Conservation (phyloP, 2,888 invertebrate species). For the Trilocha varians region DNA sequence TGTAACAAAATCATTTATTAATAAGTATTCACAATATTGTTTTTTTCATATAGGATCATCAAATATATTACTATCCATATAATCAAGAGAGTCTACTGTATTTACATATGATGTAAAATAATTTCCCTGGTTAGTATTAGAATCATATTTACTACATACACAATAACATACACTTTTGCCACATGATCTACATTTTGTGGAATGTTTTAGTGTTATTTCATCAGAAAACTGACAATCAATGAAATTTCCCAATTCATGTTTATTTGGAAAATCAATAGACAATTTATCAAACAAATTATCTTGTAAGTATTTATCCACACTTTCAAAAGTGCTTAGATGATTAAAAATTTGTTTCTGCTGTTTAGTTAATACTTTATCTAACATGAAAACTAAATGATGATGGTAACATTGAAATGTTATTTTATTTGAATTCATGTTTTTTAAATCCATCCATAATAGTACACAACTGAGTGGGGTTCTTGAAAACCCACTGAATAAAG, state of each 20-base stretch:
- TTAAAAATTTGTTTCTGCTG: conserved; percentile 85
- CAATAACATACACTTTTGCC: conserved; percentile 52
- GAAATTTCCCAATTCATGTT: conserved; percentile 37
- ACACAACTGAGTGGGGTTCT: conserved; percentile 84
- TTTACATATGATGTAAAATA: conserved; percentile 49
- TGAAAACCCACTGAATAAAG: conserved; percentile 83
- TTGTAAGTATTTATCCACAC: conserved; percentile 80
- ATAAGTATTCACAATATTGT: background rate
- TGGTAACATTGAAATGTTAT: conserved; percentile 91
- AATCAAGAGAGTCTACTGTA: conserved; percentile 45
- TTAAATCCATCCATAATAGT: conserved; percentile 85
- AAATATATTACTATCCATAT: conserved; percentile 59
- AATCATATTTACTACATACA: conserved; percentile 47
- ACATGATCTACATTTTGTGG: conserved; percentile 54
- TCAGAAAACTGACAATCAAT: conserved; percentile 49
- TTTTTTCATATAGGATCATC: conserved; percentile 16
- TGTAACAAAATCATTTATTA: background rate
- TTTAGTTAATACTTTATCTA: conserved; percentile 85
- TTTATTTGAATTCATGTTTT: conserved; percentile 72
- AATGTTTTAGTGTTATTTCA: conserved; percentile 54
- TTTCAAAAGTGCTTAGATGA: conserved; percentile 77
- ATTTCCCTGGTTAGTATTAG: conserved; percentile 37
- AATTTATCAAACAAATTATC: conserved; percentile 62
- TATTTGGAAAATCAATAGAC: background rate
- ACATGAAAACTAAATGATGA: conserved; percentile 97